Conservation (phyloP, 2,113 vertebrate genomes). For the Pteropus alecto region DNA sequence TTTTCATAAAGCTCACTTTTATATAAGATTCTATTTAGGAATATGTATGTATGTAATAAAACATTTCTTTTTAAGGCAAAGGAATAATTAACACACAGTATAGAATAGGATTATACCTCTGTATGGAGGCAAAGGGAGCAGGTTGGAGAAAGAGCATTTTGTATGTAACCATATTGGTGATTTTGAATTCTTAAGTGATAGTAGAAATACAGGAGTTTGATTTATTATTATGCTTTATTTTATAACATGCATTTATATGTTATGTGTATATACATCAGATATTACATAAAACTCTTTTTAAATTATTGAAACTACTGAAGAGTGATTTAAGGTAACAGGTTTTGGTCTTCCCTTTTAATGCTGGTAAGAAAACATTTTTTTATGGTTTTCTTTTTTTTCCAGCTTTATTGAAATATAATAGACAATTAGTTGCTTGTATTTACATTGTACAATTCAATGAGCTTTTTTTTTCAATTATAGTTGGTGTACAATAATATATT, state of each 20-base stretch:
- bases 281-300: not conserved
- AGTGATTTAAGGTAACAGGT: not conserved
- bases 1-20: not conserved
- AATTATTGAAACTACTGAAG: not conserved
- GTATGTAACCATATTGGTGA: not conserved
- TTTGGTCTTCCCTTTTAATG: not conserved
- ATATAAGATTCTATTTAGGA: not conserved
- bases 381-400: too few species aligned
- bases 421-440: too few species aligned
- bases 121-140: not conserved
- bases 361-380: not conserved
- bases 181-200: not conserved
- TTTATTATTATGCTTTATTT: not conserved
- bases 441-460: too few species aligned
- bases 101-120: not conserved
- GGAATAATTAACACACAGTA: not conserved
- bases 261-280: not conserved
- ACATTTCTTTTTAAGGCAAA: not conserved
- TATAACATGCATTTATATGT: not conserved
- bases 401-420: too few species aligned
- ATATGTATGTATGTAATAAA: not conserved
- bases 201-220: not conserved
- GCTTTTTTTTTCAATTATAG: too few species aligned
- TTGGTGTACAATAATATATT: too few species aligned
- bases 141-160: not conserved